Percentiles rank a stretch among this genome's conserved stretches.
Evolutionary conservation across 2,888 invertebrate genomes (phyloP).

Genomic region (Kryphioiulus occultus): DNA sequence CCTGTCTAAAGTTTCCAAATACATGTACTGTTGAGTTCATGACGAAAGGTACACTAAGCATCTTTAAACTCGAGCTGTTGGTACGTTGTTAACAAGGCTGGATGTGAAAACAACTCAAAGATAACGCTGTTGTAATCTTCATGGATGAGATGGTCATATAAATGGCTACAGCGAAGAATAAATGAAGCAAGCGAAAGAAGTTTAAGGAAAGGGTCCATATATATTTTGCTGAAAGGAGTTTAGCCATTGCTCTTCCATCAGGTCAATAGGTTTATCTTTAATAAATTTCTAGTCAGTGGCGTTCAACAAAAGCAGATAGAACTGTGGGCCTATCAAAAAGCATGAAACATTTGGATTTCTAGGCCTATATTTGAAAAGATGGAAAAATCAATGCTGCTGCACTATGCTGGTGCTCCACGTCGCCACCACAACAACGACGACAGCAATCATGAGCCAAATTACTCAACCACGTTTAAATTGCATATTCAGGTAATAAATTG

Average conservation of each 20-base stretch:
- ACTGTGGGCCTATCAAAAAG: background rate
- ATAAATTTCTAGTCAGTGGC: background rate
- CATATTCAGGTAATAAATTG: constrained; percentile 23
- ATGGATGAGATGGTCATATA: background rate
- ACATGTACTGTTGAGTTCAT: no score
- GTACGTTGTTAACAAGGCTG: background rate
- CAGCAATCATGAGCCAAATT: constrained; percentile 1
- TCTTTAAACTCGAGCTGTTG: no score
- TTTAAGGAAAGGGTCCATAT: background rate
- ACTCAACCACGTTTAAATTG: background rate
- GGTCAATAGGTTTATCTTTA: background rate
- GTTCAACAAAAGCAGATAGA: background rate
- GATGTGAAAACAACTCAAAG: background rate
- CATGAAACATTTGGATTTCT: background rate
- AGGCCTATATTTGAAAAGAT: background rate
- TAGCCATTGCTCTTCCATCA: background rate
- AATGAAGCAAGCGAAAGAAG: background rate
- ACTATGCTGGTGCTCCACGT: background rate
- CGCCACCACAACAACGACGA: background rate
- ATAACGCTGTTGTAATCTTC: background rate
- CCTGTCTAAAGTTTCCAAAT: no score
- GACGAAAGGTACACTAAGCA: no score
- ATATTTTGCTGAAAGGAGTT: background rate
- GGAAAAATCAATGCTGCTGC: background rate
- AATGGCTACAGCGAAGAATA: background rate